Evolutionary conservation across 2,113 vertebrate species (phyloP).

Genomic region (Xiphias gladius): DNA sequence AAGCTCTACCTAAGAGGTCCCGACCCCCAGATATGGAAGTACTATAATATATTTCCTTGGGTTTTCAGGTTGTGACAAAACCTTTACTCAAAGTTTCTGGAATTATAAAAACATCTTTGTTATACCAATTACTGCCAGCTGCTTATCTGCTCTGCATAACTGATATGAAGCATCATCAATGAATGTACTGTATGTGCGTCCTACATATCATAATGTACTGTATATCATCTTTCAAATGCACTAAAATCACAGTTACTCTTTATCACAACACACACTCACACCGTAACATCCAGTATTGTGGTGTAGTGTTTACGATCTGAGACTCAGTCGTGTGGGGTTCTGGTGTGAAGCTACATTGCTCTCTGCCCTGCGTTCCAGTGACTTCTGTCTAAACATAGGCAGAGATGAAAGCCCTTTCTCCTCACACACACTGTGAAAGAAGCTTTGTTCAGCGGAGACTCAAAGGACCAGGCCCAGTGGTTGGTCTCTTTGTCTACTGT

Average conservation of each 20-base stretch:
- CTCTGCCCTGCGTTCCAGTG: constrained; percentile 65
- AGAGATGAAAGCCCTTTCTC: constrained; percentile 79
- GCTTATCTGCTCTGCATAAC: neutral
- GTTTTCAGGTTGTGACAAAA: no score
- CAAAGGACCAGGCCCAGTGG: constrained; percentile 63
- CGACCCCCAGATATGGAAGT: neutral
- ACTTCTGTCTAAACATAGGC: constrained; percentile 77
- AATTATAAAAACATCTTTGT: neutral
- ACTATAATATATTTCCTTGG: neutral
- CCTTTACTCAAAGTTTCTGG: neutral
- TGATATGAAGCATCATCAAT: neutral
- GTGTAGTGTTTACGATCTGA: constrained; percentile 45
- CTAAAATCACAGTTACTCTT: neutral
- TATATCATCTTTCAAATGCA: neutral
- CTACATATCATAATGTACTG: constrained; percentile 1
- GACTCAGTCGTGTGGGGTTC: constrained; percentile 30
- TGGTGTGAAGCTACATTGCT: constrained; percentile 59
- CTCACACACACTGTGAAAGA: constrained; percentile 68
- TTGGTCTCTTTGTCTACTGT: constrained; percentile 72
- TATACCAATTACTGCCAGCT: neutral
- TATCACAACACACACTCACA: no score
- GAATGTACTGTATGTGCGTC: neutral
- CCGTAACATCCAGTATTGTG: neutral
- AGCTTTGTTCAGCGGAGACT: constrained; percentile 77
- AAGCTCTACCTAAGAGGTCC: neutral